Evolutionary conservation across 2,797 vertebrate genomes (phyloP).

Genomic region (Sebastolobus altivelis): DNA sequence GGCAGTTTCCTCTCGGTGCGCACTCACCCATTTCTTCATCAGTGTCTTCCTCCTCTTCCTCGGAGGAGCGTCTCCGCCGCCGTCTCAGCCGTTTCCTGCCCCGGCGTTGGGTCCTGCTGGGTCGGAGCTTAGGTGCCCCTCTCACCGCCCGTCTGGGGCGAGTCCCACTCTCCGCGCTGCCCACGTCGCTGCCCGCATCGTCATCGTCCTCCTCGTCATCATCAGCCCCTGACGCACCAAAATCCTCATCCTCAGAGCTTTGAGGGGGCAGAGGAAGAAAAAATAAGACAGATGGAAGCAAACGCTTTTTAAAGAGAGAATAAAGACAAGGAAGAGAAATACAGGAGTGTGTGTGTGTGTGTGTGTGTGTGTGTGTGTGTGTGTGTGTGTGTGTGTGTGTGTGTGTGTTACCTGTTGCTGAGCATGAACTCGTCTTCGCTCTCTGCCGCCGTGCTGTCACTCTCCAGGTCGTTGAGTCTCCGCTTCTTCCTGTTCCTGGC

Average conservation of each 20-base stretch:
- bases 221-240: constrained; percentile 90
- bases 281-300: not conserved
- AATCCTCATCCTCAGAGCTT: constrained; percentile 94
- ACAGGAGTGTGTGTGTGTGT: not conserved
- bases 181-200: constrained; percentile 88
- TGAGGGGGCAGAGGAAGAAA: not conserved
- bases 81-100: constrained; percentile 59
- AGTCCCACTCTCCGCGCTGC: constrained; percentile 84
- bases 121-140: constrained; percentile 55
- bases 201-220: constrained; percentile 92
- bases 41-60: constrained; percentile 89
- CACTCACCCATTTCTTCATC: constrained; percentile 82
- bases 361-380: not conserved
- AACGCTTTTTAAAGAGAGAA: not conserved
- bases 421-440: constrained; percentile 97
- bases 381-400: not conserved
- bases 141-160: constrained; percentile 80
- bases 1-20: not conserved
- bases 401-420: constrained; percentile 89
- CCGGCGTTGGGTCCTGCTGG: constrained; percentile 39
- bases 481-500: constrained; percentile 92
- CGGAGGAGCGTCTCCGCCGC: constrained; percentile 89
- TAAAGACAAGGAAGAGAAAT: not conserved
- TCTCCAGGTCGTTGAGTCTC: constrained; percentile 96
- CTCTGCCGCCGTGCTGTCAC: constrained; percentile 95